Conservation (phyloP, 2,113 vertebrate species). For the Silurus asotus region DNA sequence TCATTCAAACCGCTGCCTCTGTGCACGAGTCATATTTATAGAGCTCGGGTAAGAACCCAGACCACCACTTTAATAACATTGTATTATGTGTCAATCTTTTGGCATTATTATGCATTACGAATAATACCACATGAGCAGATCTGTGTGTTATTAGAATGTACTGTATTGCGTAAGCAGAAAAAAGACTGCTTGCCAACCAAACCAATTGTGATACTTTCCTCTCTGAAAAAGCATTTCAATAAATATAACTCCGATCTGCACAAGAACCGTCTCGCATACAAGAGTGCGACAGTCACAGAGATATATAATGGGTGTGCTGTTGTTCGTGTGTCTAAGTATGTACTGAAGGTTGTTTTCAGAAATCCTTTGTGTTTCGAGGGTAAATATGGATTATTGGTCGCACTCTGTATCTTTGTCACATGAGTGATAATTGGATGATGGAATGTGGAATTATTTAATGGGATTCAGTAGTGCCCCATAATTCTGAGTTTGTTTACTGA, state of each 20-base stretch:
- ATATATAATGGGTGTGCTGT: not conserved
- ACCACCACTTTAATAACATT: slow-evolving; percentile 27
- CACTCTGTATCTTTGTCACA: not conserved
- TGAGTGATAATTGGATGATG: slow-evolving; percentile 25
- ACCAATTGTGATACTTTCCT: not conserved
- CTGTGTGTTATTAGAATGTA: not conserved
- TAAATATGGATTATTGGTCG: slow-evolving; percentile 11
- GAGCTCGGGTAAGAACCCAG: slow-evolving; percentile 27
- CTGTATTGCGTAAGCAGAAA: not conserved
- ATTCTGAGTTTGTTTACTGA: slow-evolving; percentile 30
- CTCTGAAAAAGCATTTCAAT: not conserved
- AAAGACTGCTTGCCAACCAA: not conserved
- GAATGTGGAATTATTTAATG: slow-evolving; percentile 33
- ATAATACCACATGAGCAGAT: not conserved
- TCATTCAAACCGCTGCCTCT: slow-evolving; percentile 38
- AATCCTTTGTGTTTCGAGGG: not conserved
- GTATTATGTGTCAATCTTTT: slow-evolving; percentile 5
- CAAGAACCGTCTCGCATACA: not conserved
- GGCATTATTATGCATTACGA: not conserved
- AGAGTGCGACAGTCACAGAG: not conserved
- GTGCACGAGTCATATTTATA: slow-evolving; percentile 31
- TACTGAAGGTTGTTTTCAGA: not conserved
- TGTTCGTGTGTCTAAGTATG: not conserved
- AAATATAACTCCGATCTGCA: not conserved
- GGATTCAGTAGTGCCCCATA: slow-evolving; percentile 33